Evolutionary conservation across 2,113 vertebrate species (phyloP).

Genomic region (Tyto alba): DNA sequence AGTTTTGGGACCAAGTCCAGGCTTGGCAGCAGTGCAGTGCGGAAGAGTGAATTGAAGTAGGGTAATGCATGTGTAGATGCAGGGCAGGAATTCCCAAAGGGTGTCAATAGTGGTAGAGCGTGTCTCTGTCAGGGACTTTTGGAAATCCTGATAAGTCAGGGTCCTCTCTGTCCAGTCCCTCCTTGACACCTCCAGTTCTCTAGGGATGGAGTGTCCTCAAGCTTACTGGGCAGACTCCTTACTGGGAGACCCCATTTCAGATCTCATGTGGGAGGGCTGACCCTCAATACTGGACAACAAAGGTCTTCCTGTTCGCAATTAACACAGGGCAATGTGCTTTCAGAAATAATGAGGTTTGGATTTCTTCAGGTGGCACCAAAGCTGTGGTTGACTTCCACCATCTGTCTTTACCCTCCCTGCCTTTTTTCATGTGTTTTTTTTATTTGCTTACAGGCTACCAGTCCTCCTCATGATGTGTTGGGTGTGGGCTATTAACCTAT

Average conservation of each 20-base stretch:
- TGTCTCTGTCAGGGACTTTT: neutral
- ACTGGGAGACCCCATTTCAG: neutral
- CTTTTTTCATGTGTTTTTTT: neutral
- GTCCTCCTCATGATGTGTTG: neutral
- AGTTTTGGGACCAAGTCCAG: neutral
- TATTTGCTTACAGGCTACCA: neutral
- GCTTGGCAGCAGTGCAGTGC: neutral
- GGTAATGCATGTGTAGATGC: neutral
- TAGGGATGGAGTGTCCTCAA: neutral
- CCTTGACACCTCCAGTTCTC: neutral
- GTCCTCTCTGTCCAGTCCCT: neutral
- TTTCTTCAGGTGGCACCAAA: neutral
- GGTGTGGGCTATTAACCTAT: neutral
- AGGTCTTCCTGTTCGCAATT: neutral
- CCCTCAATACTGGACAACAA: neutral
- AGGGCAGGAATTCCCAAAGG: neutral
- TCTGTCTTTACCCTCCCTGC: neutral
- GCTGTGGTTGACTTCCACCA: neutral
- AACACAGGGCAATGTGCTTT: neutral
- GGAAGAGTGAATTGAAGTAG: neutral
- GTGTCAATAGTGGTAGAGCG: neutral
- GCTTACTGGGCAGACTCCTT: neutral
- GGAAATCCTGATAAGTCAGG: neutral
- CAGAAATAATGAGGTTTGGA: neutral
- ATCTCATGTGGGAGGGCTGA: fast-evolving